Base-by-base conservation (phyloP, 2,888 invertebrate genomes). In the Aproaerema taeniolella region DNA sequence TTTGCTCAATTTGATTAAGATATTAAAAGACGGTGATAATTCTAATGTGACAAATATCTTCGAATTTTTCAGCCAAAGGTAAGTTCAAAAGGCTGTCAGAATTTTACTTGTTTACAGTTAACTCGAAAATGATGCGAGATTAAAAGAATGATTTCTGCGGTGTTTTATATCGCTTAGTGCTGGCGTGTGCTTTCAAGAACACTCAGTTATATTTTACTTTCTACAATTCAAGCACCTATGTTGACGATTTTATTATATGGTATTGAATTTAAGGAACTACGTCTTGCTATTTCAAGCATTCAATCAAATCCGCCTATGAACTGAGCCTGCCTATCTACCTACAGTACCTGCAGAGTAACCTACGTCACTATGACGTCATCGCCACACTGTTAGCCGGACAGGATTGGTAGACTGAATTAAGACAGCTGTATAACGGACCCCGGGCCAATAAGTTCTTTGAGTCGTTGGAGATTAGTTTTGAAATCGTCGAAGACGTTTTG, bases 331-430 rank as follows among this genome's bases (percentile, higher is more conserved):
- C 79, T 0, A 46, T 79, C 13, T 87, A 79, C 55, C 51, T 87
- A 5, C 69, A 81, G 47, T 86, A 82, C 47, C 53, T 87, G 0
- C 78, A 82, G 26, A 74, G 62, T 5, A 79, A 68, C 42, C 36
- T 86, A 1, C 65, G 69, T 38, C 70, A 79, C 42, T 77, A 78
- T 42, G 56, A 66, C 26, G 48, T 87, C 2, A 58, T 83, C 1
- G 41, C 79, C 1, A 61, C 61, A 15, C 83, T 86, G 55, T 55
- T 86, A 1, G 50, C 75, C 0, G 86, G 83, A 0, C 68, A 56
- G 0, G 62, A 86, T 43, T 87, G 87, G 87, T 87, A 86, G 87
- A 45, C 25, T 1, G 58, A 59, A 0, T 49, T 86, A 9, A 62
- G 65, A 14, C 25, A 46, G 0, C 34, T 78, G 11, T 87, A 83